Evolutionary conservation across 1,140 invertebrate genomes (phyloP), one percentile per base, ranked within the genome.

Genomic region (Ectropis grisescens): DNA sequence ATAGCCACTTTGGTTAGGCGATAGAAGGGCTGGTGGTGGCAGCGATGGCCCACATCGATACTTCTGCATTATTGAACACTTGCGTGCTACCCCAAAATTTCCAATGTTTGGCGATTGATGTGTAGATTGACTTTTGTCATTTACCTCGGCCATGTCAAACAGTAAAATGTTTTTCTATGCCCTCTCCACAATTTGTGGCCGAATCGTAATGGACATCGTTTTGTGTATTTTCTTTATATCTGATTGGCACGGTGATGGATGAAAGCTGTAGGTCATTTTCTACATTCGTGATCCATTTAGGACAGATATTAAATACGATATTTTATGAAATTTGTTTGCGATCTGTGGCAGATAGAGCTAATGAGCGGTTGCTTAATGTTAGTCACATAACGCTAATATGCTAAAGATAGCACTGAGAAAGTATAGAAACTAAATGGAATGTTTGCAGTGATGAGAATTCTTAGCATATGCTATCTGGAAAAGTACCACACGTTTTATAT

Each of bases 71-170:
- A 80, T 80, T 80, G 56, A 80, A 57, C 60, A 76, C 59, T 80
- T 68, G 75, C 75, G 71, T 80, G 72, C 43, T 59, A 45, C 71
- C 67, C 69, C 70, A 60, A 69, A 80, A 76, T 75, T 72, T 76
- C 60, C 61, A 69, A 74, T 78, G 75, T 80, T 80, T 78, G 75
- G 75, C 71, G 69, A 80, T 80, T 76, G 71, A 72, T 75, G 75
- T 75, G 60, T 80, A 76, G 75, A 80, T 80, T 72, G 75, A 80
- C 68, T 80, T 78, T 78, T 80, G 72, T 80, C 72, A 78, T 80
- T 80, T 80, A 54, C 68, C 47, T 58, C 60, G 68, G 50, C 61
- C 66, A 69, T 69, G 68, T 76, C 70, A 75, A 75, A 75, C 47
- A 68, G 56, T 69, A 68, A 70, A 78, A 79, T 70, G 60, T 71